These are phyloP conservation scores for Leptodactylus fallax DNA, from an alignment of 2,797 vertebrate species.

Conservation along the genomic window DNA sequence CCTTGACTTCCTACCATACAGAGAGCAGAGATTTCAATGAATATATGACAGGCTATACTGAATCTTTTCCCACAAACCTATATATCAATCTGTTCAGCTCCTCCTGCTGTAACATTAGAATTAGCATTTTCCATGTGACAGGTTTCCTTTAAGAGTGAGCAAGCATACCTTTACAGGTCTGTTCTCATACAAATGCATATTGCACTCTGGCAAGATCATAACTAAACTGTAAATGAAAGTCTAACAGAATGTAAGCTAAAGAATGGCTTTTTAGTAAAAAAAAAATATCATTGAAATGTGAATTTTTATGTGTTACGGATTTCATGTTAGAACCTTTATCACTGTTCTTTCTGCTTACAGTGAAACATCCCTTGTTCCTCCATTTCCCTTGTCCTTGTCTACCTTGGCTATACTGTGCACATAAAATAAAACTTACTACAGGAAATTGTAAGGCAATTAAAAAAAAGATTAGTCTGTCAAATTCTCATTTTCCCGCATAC, in stretches of 20 bases:
- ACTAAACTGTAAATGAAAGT: background rate
- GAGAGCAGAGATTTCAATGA: no score
- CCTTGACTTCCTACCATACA: no score
- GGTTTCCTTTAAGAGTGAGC: no score
- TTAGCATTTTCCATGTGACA: no score
- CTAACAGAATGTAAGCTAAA: background rate
- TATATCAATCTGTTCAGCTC: no score
- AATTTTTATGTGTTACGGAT: no score
- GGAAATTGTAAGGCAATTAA: conserved; percentile 6
- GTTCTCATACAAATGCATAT: no score
- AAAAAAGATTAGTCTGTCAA: conserved; percentile 14
- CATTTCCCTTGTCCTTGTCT: background rate
- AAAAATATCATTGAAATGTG: no score
- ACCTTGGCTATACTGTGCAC: background rate
- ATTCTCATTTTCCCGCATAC: conserved; percentile 5
- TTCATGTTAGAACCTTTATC: background rate
- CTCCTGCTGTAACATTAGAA: no score
- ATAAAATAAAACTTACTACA: background rate
- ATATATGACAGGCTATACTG: no score
- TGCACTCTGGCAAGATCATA: background rate
- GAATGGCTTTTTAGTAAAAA: background rate
- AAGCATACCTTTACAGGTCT: no score
- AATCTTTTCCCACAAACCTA: no score
- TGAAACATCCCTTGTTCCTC: background rate
- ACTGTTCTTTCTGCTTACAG: background rate